Evolutionary conservation across 2,888 invertebrate genomes (phyloP).

Genomic region (Clanis bilineata): DNA sequence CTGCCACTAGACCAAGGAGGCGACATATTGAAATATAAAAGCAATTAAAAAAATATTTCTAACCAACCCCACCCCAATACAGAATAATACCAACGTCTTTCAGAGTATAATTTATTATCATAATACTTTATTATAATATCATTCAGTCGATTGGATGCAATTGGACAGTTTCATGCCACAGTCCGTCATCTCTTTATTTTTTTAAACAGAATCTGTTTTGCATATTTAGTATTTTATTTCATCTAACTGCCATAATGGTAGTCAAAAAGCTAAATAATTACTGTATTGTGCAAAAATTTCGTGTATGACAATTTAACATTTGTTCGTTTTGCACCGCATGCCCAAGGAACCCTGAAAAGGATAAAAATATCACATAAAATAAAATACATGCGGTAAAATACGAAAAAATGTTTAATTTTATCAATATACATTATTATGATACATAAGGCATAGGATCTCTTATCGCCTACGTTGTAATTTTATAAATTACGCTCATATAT

Average conservation of each 20-base stretch:
- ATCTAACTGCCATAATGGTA: background rate
- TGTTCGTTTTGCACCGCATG: background rate
- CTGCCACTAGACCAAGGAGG: too few relatives aligned
- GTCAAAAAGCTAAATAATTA: background rate
- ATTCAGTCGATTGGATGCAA: background rate
- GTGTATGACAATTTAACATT: background rate
- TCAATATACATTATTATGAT: conserved; percentile 9
- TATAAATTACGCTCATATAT: background rate
- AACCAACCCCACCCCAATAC: background rate
- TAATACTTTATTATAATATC: background rate
- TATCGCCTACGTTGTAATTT: conserved; percentile 9
- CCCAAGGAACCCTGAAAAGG: conserved; percentile 1
- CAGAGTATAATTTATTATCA: background rate
- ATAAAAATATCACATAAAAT: background rate
- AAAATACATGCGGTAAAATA: conserved; percentile 14
- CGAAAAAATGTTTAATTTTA: conserved; percentile 12
- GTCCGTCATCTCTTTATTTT: background rate
- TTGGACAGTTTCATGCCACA: background rate
- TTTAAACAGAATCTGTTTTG: too few relatives aligned
- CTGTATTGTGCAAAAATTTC: background rate
- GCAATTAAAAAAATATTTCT: background rate
- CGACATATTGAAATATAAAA: background rate
- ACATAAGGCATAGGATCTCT: conserved; percentile 13
- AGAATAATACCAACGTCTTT: background rate
- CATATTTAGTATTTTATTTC: background rate